Evolutionary conservation across 2,113 vertebrate species (phyloP), one percentile per base, ranked within the genome.

Genomic region (Dipodomys stephensi): DNA sequence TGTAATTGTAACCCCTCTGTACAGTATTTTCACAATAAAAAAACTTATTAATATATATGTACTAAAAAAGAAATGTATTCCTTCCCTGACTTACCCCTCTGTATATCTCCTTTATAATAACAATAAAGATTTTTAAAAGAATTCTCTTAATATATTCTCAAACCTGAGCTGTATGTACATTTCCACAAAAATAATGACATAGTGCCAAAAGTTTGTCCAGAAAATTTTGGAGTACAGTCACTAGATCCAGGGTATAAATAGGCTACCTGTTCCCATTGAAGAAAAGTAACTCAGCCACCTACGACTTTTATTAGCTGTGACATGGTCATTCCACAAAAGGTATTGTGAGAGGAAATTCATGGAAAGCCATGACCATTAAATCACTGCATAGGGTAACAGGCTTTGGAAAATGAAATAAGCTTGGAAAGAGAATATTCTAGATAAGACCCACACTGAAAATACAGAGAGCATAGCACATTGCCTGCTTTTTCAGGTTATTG

Each of bases 111-210:
- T 57, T 57, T 57, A 57, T 57, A 13, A 18, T 57, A 57, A 57
- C 53, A 57, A 57, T 57, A 57, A 49, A 49, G 49, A 57, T 13
- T 57, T 57, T 9, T 11, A 53, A 53, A 57, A 57, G 0, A 57
- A 57, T 57, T 57, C 53, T 57, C 53, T 57, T 18, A 32, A 89
- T 32, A 25, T 4, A 72, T 25, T 79, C 10, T 30, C 7, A 44
- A 71, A 49, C 18, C n/a, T 74, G 72, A 92, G 49, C 6, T 71
- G 20, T 16, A 53, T 67, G 39, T 7, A 65, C 19, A 84, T 67
- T 84, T 81, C 46, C 20, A 28, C 60, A 92, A 81, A 84, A 89
- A 67, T 44, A 90, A 16, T 79, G 18, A 46, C 13, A 57, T 35
- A 68, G 65, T 80, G 18, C 32, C 19, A 32, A 71, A 91, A 89